Evolutionary conservation across 2,113 vertebrate species (phyloP).

Genomic region (Trematocara macrostoma): DNA sequence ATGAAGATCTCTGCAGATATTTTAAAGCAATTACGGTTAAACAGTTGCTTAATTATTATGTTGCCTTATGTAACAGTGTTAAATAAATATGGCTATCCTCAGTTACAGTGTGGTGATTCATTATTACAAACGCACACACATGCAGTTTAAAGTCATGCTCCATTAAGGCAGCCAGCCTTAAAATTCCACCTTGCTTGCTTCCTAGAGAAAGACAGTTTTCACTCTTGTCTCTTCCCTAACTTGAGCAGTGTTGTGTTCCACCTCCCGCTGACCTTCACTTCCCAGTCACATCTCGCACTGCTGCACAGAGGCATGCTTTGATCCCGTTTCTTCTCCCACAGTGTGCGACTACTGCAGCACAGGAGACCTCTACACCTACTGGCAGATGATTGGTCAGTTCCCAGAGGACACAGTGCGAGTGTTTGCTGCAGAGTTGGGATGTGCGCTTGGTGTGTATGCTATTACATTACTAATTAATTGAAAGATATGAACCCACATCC

Average conservation of each 20-base stretch:
- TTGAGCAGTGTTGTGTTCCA: conserved; percentile 18
- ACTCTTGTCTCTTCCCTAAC: background rate
- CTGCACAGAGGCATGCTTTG: background rate
- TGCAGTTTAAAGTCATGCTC: background rate
- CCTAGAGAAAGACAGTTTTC: background rate
- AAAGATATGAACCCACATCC: background rate
- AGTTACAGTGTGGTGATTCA: background rate
- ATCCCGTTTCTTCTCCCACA: conserved; percentile 44
- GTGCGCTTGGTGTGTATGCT: conserved; percentile 82
- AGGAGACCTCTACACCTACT: conserved; percentile 87
- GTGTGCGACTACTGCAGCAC: conserved; percentile 93
- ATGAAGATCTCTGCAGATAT: background rate
- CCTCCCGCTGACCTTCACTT: background rate
- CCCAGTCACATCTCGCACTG: background rate
- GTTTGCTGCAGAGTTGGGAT: conserved; percentile 88
- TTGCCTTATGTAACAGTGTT: background rate
- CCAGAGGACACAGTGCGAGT: conserved; percentile 80
- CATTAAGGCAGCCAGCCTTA: background rate
- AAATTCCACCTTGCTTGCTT: background rate
- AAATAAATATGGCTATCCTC: background rate
- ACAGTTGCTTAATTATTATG: background rate
- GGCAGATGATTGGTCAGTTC: conserved; percentile 81
- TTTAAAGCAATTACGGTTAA: background rate
- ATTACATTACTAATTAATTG: background rate
- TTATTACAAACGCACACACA: background rate